Conservation (phyloP, 2,888 invertebrate genomes). For the Deilephila elpenor region DNA sequence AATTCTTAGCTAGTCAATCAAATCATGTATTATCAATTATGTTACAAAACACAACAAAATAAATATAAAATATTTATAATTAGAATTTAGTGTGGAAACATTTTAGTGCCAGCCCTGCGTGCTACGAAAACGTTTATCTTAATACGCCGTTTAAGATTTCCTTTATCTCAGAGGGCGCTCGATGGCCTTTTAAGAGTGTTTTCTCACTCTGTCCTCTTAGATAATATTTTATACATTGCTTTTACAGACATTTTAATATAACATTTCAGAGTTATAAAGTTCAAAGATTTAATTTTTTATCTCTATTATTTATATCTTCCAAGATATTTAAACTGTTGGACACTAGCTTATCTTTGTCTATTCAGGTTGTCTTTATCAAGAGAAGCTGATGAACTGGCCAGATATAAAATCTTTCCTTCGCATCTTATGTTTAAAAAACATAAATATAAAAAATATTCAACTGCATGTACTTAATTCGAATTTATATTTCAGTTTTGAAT, state of each 20-base stretch:
- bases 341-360: no score
- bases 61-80: no score
- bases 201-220: slow-evolving; percentile 25
- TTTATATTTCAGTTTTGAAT: background rate
- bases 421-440: background rate
- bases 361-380: no score
- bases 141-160: slow-evolving; percentile 43
- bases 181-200: slow-evolving; percentile 23
- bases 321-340: no score
- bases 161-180: slow-evolving; percentile 28
- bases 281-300: background rate
- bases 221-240: background rate
- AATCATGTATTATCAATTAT: no score
- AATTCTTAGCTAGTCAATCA: no score
- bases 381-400: no score
- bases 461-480: background rate
- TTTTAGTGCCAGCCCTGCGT: slow-evolving; percentile 54
- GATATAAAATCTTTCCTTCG: background rate
- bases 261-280: background rate
- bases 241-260: background rate
- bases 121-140: slow-evolving; percentile 51
- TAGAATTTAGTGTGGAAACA: background rate
- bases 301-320: no score
- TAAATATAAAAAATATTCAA: background rate
- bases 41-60: no score